Evolutionary conservation across 2,888 invertebrate genomes (phyloP), one percentile per base, ranked within the genome.

Genomic region (Timema cristinae): DNA sequence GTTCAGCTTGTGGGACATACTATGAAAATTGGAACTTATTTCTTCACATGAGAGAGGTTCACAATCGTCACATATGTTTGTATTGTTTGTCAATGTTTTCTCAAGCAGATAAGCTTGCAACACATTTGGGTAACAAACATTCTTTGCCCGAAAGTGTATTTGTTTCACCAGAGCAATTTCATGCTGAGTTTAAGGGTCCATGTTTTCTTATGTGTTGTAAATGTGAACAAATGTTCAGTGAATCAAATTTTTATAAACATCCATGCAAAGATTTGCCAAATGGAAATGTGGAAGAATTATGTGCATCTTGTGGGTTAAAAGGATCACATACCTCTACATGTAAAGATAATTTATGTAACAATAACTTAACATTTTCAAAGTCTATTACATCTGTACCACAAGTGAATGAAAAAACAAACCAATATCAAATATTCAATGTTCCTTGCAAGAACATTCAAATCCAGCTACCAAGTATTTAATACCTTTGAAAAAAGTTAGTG

Each of bases 1-100:
- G 94, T 81, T 90, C 92, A 13, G 90, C 91, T 0, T 94, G 94
- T 81, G 91, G 90, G 66, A 92, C 91, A 11, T 93, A 93, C 79
- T 93, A 92, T 83, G 92, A 93, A 82, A 91, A 92, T 78, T 93
- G 93, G 92, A 92, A 93, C 82, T 85, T 94, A 73, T 94, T 93
- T 80, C 82, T 92, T 66, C 94, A 94, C 78, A 93, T 94, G 89
- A 86, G 91, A 70, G 92, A 93, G 79, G 88, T 90, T 72, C 94
- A 95, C 81, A 89, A 90, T 77, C 87, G 92, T 70, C 91, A 90
- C 79, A 91, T 93, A 77, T 95, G 94, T 80, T 83, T 94, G 69
- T 92, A 91, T 82, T 94, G 94, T 80, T 85, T 93, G 75, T 91
- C 92, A 68, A 90, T 93, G 87, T 94, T 93, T 83, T 89, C 90